Evolutionary conservation across 2,113 vertebrate genomes (phyloP).

Genomic region (Pavo muticus): DNA sequence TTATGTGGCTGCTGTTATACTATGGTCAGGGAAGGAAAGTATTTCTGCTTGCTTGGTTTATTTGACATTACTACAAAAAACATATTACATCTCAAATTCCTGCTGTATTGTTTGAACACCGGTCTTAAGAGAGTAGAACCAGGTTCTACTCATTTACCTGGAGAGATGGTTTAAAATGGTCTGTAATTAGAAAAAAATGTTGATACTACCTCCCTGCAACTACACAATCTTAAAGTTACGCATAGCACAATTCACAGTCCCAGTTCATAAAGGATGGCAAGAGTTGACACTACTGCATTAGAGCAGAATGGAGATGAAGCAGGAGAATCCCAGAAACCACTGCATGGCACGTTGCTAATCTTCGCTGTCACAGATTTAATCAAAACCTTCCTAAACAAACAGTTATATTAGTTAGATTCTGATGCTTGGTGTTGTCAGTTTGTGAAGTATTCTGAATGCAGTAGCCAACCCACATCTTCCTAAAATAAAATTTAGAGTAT

Average conservation of each 20-base stretch:
- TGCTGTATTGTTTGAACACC: neutral
- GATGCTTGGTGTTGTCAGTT: neutral
- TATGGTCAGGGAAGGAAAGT: neutral
- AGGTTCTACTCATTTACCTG: neutral
- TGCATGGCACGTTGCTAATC: rapidly evolving
- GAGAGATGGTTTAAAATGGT: neutral
- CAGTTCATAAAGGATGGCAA: neutral
- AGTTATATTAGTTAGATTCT: neutral
- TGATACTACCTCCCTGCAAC: neutral
- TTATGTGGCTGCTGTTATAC: neutral
- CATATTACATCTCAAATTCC: neutral
- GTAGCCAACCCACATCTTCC: neutral
- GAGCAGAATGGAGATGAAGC: neutral
- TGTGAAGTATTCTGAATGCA: neutral
- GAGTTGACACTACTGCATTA: neutral
- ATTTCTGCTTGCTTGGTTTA: neutral
- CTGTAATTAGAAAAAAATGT: neutral
- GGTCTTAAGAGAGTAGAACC: neutral
- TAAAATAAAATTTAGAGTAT: neutral
- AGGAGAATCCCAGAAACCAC: neutral
- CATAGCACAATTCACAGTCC: neutral
- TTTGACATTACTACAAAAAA: neutral
- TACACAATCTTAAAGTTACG: neutral
- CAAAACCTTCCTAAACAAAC: neutral
- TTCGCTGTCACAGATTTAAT: neutral